These are phyloP conservation scores for Nemotelus pantherinus DNA, from an alignment of 2,888 invertebrate species.

Conservation along the genomic window DNA sequence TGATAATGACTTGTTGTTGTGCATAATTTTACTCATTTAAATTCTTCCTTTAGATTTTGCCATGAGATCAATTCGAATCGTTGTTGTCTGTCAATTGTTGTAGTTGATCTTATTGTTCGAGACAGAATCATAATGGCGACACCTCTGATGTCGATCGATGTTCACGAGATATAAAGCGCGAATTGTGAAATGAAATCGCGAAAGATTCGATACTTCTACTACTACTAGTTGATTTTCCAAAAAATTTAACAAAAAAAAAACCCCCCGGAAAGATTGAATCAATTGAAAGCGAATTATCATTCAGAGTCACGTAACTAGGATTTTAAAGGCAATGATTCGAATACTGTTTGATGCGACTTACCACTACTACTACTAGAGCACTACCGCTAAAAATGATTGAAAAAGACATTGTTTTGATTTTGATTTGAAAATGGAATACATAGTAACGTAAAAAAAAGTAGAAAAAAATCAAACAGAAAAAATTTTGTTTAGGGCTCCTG, in stretches of 20 bases:
- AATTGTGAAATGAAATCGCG: constrained; percentile 22
- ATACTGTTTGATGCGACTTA: constrained; percentile 21
- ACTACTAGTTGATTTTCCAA: constrained; percentile 33
- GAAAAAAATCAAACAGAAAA: constrained; percentile 44
- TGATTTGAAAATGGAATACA: constrained; percentile 45
- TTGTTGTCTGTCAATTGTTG: neutral
- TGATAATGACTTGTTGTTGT: neutral
- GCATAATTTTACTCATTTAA: constrained; percentile 28
- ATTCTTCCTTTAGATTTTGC: constrained; percentile 35
- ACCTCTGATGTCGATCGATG: neutral
- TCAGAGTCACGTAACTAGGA: constrained; percentile 29
- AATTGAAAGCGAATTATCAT: neutral
- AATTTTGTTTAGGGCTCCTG: constrained; percentile 61
- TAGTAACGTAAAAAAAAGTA: constrained; percentile 35
- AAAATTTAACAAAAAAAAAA: neutral
- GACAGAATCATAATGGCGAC: neutral
- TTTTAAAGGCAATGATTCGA: constrained; percentile 31
- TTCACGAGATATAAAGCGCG: constrained; percentile 14
- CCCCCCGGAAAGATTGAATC: constrained; percentile 19
- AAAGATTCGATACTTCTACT: constrained; percentile 8
- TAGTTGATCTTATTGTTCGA: constrained; percentile 9
- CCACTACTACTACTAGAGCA: neutral
- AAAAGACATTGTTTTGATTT: constrained; percentile 42
- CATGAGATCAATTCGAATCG: neutral
- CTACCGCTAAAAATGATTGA: neutral